These are phyloP conservation scores for Didymodactylos carnosus DNA, from an alignment of 2,888 invertebrate genomes.

Conservation along the genomic window DNA sequence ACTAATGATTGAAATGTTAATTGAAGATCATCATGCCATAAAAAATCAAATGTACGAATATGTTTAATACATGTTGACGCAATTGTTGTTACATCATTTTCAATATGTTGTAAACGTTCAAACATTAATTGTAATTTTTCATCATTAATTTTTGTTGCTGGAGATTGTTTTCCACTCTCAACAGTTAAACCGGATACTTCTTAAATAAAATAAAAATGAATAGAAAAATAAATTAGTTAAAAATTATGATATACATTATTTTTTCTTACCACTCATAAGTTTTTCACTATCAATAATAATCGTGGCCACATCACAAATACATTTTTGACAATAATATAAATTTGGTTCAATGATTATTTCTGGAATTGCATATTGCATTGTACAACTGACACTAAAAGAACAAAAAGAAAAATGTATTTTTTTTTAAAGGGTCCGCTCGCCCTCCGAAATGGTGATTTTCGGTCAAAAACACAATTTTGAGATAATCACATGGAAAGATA, in stretches of 20 bases:
- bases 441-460: background rate
- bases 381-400: conserved; percentile 26
- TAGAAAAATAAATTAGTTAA: conserved; percentile 12
- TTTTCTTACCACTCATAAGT: conserved; percentile 8
- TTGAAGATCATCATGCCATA: background rate
- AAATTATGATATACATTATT: background rate
- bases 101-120: background rate
- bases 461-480: no score
- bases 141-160: background rate
- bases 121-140: background rate
- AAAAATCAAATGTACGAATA: conserved; percentile 1
- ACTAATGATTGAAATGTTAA: background rate
- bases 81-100: background rate
- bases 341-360: conserved; percentile 29
- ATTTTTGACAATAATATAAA: conserved; percentile 25
- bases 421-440: background rate
- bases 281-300: conserved; percentile 24
- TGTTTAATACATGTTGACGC: background rate
- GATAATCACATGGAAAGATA: no score
- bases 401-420: background rate
- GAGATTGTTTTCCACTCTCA: background rate
- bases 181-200: background rate
- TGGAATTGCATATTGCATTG: conserved; percentile 30
- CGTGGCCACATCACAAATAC: conserved; percentile 23
- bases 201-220: background rate